A percentile compares a stretch with the other conserved stretches of the same genome.
These are phyloP conservation scores for Drosophila elegans DNA, from an alignment of 1,140 invertebrate species.

Conservation along the genomic window DNA sequence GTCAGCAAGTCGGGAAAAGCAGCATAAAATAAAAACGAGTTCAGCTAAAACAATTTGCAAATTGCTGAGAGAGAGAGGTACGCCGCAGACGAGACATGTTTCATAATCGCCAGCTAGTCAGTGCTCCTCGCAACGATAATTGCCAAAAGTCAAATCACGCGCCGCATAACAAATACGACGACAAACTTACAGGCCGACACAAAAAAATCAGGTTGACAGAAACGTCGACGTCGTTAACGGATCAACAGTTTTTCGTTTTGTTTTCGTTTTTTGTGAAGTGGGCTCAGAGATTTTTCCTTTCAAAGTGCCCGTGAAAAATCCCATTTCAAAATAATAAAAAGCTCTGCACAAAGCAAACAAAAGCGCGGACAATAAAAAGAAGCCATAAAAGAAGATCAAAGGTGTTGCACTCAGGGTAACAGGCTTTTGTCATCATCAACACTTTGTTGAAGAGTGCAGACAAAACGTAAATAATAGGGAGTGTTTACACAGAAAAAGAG, in stretches of 20 bases:
- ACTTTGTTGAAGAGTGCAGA: not conserved
- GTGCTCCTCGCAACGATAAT: slow-evolving; percentile 35
- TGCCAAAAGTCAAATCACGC: slow-evolving; percentile 53
- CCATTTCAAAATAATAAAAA: slow-evolving; percentile 16
- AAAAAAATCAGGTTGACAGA: slow-evolving; percentile 48
- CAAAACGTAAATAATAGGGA: slow-evolving; percentile 2
- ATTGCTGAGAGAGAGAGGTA: slow-evolving; percentile 16
- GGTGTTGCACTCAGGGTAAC: slow-evolving; percentile 38
- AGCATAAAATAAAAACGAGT: slow-evolving; percentile 33
- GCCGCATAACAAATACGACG: slow-evolving; percentile 19
- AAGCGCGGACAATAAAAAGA: slow-evolving; percentile 11
- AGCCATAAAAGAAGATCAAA: slow-evolving; percentile 36
- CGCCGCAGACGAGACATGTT: slow-evolving; percentile 43
- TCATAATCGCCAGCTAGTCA: slow-evolving; percentile 28
- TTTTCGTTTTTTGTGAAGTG: slow-evolving; percentile 7
- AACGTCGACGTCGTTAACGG: slow-evolving; percentile 40
- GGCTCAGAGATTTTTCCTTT: slow-evolving; percentile 14
- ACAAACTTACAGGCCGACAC: slow-evolving; percentile 16
- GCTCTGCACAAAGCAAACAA: slow-evolving; percentile 6
- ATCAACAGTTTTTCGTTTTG: not conserved
- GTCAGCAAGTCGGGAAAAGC: slow-evolving; percentile 6
- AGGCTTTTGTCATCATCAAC: slow-evolving; percentile 11
- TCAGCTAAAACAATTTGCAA: slow-evolving; percentile 50
- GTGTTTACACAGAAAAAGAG: slow-evolving; percentile 27
- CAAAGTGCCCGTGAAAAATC: slow-evolving; percentile 38